These are phyloP conservation scores for Nebria ingens DNA, from an alignment of 1,140 invertebrate genomes.

Conservation along the genomic window DNA sequence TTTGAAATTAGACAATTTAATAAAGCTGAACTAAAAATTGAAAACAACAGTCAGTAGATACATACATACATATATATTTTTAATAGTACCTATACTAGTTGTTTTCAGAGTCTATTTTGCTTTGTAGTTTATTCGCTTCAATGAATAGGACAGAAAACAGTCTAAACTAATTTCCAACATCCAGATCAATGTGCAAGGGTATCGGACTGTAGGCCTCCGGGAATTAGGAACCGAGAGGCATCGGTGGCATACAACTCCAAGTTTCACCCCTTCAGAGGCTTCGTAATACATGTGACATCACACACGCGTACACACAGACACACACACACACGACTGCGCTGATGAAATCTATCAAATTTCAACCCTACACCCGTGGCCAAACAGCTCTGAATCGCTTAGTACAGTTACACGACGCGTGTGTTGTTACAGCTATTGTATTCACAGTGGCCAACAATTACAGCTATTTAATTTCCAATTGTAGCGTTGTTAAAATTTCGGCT, in stretches of 20 bases:
- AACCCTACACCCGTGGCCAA: slow-evolving; percentile 13
- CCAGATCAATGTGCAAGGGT: slow-evolving; percentile 18
- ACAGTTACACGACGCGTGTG: slow-evolving; percentile 7
- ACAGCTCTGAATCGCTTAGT: slow-evolving; percentile 13
- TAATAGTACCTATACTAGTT: not conserved
- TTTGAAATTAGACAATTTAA: no score
- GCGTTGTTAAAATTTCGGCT: slow-evolving; percentile 20
- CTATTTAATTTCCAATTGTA: slow-evolving; percentile 21
- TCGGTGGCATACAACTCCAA: slow-evolving; percentile 7
- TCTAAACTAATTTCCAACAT: not conserved
- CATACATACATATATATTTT: not conserved
- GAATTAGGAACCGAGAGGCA: slow-evolving; percentile 13
- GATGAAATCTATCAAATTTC: slow-evolving; percentile 18
- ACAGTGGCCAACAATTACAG: slow-evolving; percentile 17
- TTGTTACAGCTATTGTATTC: slow-evolving; percentile 1
- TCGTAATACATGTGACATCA: slow-evolving; percentile 13
- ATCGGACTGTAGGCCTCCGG: slow-evolving; percentile 6
- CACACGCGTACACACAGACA: no score
- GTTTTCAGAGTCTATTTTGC: no score
- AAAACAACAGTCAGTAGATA: not conserved
- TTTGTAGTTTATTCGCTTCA: not conserved
- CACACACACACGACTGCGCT: slow-evolving; percentile 8
- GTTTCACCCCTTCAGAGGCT: slow-evolving; percentile 16
- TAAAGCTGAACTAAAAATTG: not conserved
- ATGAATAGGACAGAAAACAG: not conserved